Evolutionary conservation across 2,113 vertebrate genomes (phyloP).

Genomic region (Acrocephalus kingi): DNA sequence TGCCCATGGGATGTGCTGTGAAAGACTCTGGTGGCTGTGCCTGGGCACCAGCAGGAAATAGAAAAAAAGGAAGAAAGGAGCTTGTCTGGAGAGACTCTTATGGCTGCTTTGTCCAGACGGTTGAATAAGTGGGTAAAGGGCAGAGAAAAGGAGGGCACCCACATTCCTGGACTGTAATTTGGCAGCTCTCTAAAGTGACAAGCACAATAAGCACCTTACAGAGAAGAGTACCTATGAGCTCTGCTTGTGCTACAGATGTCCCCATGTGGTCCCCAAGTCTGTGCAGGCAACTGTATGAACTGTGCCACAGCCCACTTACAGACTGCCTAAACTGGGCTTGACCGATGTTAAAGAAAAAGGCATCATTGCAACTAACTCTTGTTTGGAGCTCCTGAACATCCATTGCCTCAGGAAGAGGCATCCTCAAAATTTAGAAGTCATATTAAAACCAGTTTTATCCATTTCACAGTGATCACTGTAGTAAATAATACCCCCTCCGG

Average conservation of each 20-base stretch:
- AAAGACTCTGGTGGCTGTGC: neutral
- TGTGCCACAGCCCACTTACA: neutral
- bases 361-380: neutral
- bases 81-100: neutral
- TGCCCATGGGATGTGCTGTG: neutral
- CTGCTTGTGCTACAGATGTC: neutral
- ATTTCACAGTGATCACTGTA: neutral
- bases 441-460: neutral
- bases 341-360: neutral
- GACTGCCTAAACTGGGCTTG: neutral
- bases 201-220: conserved; percentile 4
- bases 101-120: neutral
- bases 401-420: neutral
- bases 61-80: neutral
- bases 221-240: neutral
- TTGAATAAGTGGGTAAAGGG: neutral
- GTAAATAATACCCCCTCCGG: neutral
- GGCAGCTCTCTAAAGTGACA: conserved; percentile 18
- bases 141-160: neutral
- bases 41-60: neutral
- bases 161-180: neutral
- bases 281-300: neutral
- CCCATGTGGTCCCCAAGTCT: neutral
- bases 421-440: neutral
- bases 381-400: neutral